Percentiles rank a stretch among this genome's conserved stretches.
Conservation (phyloP, 1,140 invertebrate species). For the Drepana arcuata region DNA sequence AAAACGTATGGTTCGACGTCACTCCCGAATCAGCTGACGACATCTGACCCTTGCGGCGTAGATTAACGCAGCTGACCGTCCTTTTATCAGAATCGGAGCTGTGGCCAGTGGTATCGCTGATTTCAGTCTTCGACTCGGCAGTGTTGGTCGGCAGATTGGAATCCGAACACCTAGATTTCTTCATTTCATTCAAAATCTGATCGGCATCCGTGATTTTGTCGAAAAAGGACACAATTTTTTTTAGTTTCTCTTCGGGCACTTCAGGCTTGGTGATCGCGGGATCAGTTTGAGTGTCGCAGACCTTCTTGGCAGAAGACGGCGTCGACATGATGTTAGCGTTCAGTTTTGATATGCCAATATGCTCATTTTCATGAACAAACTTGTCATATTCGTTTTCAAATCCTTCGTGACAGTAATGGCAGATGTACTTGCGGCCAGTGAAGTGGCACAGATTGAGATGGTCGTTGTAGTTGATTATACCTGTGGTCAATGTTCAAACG, state of each 20-base stretch:
- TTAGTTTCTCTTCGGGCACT: conserved; percentile 47
- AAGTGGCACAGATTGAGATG: conserved; percentile 59
- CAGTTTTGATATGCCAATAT: conserved; percentile 43
- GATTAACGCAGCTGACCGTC: conserved; percentile 20
- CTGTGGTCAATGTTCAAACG: too few relatives aligned
- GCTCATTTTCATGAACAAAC: conserved; percentile 44
- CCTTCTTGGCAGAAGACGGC: conserved; percentile 20
- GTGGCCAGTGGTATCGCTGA: background rate
- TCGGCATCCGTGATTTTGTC: conserved; percentile 45
- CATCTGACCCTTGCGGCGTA: conserved; percentile 10
- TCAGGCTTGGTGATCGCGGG: conserved; percentile 28
- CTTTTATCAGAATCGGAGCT: conserved; percentile 18
- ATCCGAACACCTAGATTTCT: conserved; percentile 30
- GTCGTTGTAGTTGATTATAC: conserved; percentile 65
- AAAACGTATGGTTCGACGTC: conserved; percentile 13
- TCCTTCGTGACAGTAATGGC: conserved; percentile 57
- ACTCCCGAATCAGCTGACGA: conserved; percentile 22
- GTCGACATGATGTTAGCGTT: conserved; percentile 9
- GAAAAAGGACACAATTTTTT: conserved; percentile 57
- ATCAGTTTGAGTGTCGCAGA: conserved; percentile 45
- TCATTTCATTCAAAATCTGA: conserved; percentile 30
- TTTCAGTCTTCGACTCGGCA: background rate
- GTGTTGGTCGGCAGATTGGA: conserved; percentile 13
- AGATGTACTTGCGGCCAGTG: conserved; percentile 33
- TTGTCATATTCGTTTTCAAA: conserved; percentile 40